phyloP scores from a whole-genome alignment of 53 echinoderm and acorn worm species.

The Crossaster papposus region DNA sequence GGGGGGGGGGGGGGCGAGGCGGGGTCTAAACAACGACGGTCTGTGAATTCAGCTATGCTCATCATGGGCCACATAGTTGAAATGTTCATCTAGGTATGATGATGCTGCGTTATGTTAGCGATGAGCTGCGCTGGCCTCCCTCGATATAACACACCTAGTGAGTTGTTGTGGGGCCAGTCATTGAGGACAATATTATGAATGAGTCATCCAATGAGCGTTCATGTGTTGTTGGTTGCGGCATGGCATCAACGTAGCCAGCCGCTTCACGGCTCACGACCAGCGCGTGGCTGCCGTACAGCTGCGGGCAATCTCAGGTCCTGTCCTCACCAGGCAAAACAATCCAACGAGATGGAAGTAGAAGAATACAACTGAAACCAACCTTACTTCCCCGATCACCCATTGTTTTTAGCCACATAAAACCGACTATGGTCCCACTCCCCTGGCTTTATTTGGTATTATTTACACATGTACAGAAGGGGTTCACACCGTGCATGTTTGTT shows the following conservation, averaged over 20 bases:
- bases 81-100: slow-evolving; percentile 6
- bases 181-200: not conserved
- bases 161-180: not conserved
- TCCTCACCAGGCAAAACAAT: slow-evolving; percentile 34
- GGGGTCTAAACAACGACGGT: slow-evolving; percentile 26
- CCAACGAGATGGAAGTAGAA: not conserved
- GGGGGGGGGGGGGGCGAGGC: not conserved
- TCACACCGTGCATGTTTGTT: too few species aligned
- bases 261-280: slow-evolving; percentile 52
- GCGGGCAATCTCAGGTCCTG: slow-evolving; percentile 20
- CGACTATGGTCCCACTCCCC: not conserved
- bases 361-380: not conserved
- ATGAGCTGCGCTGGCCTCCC: not conserved
- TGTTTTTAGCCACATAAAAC: slow-evolving; percentile 14
- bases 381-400: slow-evolving; percentile 1
- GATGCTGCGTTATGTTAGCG: not conserved
- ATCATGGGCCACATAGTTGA: not conserved
- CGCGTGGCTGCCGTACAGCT: slow-evolving; percentile 60
- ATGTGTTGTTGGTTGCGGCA: slow-evolving; percentile 14
- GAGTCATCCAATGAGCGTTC: slow-evolving; percentile 26
- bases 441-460: slow-evolving; percentile 58
- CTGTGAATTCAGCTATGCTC: not conserved
- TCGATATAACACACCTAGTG: not conserved
- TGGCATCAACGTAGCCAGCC: not conserved
- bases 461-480: slow-evolving; percentile 13